phyloP scores from a whole-genome alignment of 2,113 vertebrate species.

The Columba livia region DNA sequence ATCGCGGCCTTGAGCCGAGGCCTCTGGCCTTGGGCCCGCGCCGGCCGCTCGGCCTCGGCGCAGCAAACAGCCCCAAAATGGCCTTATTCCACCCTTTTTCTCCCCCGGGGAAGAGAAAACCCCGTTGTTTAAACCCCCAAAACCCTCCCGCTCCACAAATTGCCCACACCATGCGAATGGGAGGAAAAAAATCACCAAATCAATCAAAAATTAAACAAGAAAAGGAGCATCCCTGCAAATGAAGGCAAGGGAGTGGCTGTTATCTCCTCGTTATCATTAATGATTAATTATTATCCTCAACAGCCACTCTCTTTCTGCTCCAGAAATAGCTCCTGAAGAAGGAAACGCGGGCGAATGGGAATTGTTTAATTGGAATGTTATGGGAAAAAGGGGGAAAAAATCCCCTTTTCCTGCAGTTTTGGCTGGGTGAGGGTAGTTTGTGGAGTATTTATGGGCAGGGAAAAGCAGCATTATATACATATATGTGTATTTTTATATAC shows the following conservation, averaged over 20 bases:
- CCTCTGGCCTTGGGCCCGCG: background rate
- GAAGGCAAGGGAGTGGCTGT: accelerated
- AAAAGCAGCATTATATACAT: accelerated
- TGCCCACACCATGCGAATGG: accelerated
- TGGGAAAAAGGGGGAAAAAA: accelerated
- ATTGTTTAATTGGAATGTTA: background rate
- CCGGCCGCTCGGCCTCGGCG: background rate
- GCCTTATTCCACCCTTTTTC: background rate
- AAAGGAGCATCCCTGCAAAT: background rate
- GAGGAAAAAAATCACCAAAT: accelerated
- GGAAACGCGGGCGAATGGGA: background rate
- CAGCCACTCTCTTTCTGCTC: background rate
- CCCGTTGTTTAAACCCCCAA: accelerated
- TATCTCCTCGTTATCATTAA: background rate
- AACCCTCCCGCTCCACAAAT: accelerated
- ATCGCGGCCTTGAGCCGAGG: background rate
- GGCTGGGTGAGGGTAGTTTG: background rate
- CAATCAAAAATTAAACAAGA: background rate
- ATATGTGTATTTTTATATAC: too few species aligned
- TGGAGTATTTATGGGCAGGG: accelerated
- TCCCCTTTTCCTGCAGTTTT: background rate
- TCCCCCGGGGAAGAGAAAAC: background rate
- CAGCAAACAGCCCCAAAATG: accelerated
- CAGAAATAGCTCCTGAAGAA: background rate
- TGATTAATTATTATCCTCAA: background rate